Evolutionary conservation across 2,888 invertebrate genomes (phyloP), one percentile per base, ranked within the genome.

Genomic region (Tachina grossa): DNA sequence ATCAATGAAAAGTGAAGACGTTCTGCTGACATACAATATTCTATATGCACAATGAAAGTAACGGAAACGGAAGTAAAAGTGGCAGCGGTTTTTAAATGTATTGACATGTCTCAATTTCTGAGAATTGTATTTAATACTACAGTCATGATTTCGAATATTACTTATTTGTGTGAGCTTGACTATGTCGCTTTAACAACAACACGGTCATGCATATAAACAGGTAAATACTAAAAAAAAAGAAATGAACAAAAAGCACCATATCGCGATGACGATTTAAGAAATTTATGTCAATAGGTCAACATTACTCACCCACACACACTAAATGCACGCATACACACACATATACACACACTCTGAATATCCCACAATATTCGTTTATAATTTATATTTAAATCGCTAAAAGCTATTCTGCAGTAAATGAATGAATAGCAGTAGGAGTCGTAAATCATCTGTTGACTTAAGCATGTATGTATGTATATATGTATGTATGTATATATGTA

Each of bases 231-330:
- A 47, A 51, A 49, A 47, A 51, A 9, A 49, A 51, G 45, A 16
- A n/a, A 14, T 31, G 63, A 14, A 51, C 16, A 49, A 53, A 74
- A 53, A 63, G 9, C 31, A 13, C 65, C 22, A 43, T 22, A 49
- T 59, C 5, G 22, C 16, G 51, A n/a, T 51, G 69, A 31, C 43
- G 59, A 49, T 61, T 59, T 51, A 1, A 59, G 43, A 49, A 47
- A 78, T 49, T 39, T 81, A 39, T 81, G 81, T 75, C 75, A 81
- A 75, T 75, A 74, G 66, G 75, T 65, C 71, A 69, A 61, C 71
- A n/a, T 19, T 19, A 13, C 55, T 5, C 19, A 53, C 68, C 45
- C 19, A 63, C n/a, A 65, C 31, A 31, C 6, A 31, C 31, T 31
- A 6, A 6, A 31, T 31, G 31, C 31, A 31, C 31, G 6, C 31